These are phyloP conservation scores for Beroe forskalii DNA, from an alignment of 37 sponge, comb jelly and placozoan species.

Conservation along the genomic window DNA sequence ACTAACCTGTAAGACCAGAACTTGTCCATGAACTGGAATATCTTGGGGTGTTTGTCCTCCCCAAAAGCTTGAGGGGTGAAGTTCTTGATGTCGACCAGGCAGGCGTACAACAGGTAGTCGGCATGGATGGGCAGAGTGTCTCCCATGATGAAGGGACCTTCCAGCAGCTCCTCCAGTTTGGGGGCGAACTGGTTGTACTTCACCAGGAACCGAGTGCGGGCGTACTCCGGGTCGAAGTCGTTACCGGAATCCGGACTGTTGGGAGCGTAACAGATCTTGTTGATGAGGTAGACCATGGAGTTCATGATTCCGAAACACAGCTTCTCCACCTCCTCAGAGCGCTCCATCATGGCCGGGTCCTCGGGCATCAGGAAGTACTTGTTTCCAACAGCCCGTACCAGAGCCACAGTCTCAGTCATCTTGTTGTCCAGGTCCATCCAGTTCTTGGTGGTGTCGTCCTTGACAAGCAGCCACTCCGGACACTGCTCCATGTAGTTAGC, in stretches of 20 bases:
- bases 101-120: conserved; percentile 34
- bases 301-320: neutral
- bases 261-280: conserved; percentile 50
- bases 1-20: conserved; percentile 10
- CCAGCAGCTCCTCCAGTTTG: conserved; percentile 22
- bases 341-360: conserved; percentile 10
- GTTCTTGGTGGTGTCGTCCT: conserved; percentile 41
- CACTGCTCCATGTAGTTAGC: conserved; percentile 30
- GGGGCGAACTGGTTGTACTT: neutral
- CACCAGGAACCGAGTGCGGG: neutral
- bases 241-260: conserved; percentile 20
- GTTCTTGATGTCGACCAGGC: neutral
- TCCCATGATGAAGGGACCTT: conserved; percentile 52
- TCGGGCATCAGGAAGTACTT: conserved; percentile 54
- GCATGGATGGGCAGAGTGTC: conserved; percentile 52
- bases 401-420: conserved; percentile 28
- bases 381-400: neutral
- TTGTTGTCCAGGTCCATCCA: conserved; percentile 52
- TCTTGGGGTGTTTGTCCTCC: neutral
- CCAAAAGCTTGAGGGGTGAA: neutral
- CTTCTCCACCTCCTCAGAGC: conserved; percentile 2
- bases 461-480: neutral
- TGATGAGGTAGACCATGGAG: conserved; percentile 62
- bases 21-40: conserved; percentile 22
- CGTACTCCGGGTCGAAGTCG: conserved; percentile 14